Evolutionary conservation across 1,140 invertebrate species (phyloP), one percentile per base, ranked within the genome.

Genomic region (Eumeta japonica): DNA sequence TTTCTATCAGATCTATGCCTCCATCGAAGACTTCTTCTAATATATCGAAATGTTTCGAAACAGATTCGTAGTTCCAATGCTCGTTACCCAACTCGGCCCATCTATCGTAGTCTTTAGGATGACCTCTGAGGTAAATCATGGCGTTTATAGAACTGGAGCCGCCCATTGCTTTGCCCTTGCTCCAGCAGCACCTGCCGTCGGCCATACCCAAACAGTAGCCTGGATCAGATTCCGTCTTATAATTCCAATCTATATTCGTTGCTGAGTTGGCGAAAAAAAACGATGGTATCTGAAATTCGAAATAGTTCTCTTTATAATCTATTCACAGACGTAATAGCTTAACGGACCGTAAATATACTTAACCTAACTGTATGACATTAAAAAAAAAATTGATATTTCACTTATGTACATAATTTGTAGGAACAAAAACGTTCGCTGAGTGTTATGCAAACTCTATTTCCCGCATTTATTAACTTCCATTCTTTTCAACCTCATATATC

Each of bases 101-200:
- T 13, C 76, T 45, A 45, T 84, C 73, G 52, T 82, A 88, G 45
- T 86, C 83, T 30, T 52, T 53, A 3, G 76, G 70, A 56, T 87
- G 84, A 0, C 88, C 89, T 37, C 85, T 74, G 0, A 89, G 66
- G 54, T 90, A 88, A 1, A 90, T 64, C 88, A 94, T 90, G 2
- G 83, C 89, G 66, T 94, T 94, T 10, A 90, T 81, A 0, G 81
- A 81, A 1, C 84, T 86, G 9, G 81, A 83, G 1, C 92, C 92
- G 2, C 92, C 92, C 3, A 90, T 53, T 5, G 79, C 80, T 52
- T 82, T 85, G 0, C 87, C 88, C 37, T 82, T 80, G 0, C 83
- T 78, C 84, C 84, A 87, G 38, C 70, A 73, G 44, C 85, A 87
- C 4, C 62, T 61, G 15, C 78, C 63, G 7, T 77, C 57, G 14